A percentile compares a stretch with the other conserved stretches of the same genome.
Conservation (phyloP, 2,797 vertebrate species). For the Amniataba percoides region DNA sequence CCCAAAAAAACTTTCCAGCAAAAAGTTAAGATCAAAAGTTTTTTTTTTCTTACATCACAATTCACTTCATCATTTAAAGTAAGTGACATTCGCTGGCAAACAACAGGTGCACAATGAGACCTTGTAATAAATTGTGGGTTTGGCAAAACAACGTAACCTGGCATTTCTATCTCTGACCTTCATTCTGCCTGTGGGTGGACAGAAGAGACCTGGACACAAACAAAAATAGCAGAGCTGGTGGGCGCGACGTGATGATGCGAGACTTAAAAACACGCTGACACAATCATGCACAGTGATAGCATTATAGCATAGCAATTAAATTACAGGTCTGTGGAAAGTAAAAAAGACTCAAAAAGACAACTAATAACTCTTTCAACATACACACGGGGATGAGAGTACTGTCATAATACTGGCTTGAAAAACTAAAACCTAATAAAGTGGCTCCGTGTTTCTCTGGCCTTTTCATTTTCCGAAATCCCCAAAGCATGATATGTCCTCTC, state of each 20-base stretch:
- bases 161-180: constrained; percentile 63
- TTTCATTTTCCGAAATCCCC: constrained; percentile 32
- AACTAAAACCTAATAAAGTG: not conserved
- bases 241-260: constrained; percentile 34
- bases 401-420: not conserved
- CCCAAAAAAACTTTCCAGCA: not conserved
- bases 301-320: not conserved
- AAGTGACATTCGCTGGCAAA: not conserved
- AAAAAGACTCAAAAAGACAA: not conserved
- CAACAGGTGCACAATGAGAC: constrained; percentile 27
- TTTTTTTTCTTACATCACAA: not conserved
- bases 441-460: not conserved
- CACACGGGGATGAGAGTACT: not conserved
- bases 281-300: constrained; percentile 5
- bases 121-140: constrained; percentile 32
- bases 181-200: constrained; percentile 64
- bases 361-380: constrained; percentile 1
- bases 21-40: not conserved
- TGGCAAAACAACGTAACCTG: constrained; percentile 50
- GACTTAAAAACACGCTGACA: constrained; percentile 33
- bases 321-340: not conserved
- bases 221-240: constrained; percentile 52
- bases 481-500: constrained; percentile 47
- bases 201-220: constrained; percentile 52
- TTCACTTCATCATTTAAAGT: not conserved